phyloP scores from a whole-genome alignment of 1,140 invertebrate species.

The Magallana angulata region DNA sequence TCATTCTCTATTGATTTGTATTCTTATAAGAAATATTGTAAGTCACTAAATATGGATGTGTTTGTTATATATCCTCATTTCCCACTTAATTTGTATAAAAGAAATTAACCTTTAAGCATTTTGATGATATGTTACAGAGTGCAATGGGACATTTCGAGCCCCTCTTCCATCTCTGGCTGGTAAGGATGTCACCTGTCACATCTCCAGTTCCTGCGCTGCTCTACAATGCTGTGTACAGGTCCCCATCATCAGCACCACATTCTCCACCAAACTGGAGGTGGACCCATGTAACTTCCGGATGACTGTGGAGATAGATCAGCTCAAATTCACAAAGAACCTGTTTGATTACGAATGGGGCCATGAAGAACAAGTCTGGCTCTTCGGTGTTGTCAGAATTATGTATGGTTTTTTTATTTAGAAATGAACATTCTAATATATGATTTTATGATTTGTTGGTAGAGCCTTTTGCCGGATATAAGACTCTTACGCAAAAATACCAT shows the following conservation, averaged over 20 bases:
- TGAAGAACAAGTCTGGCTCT: constrained; percentile 39
- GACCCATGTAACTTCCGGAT: constrained; percentile 44
- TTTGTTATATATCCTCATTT: too few species aligned
- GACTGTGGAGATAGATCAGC: constrained; percentile 37
- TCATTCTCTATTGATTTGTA: too few species aligned
- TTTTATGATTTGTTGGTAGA: too few species aligned
- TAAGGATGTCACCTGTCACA: constrained; percentile 3
- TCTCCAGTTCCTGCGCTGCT: not conserved
- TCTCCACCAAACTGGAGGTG: constrained; percentile 20
- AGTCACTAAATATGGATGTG: too few species aligned
- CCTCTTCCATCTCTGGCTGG: not conserved
- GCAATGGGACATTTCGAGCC: not conserved
- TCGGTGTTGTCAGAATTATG: constrained; percentile 46
- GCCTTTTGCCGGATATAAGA: too few species aligned
- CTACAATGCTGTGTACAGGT: constrained; percentile 33
- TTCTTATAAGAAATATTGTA: too few species aligned
- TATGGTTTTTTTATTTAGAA: not conserved
- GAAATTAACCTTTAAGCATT: too few species aligned
- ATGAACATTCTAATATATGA: too few species aligned
- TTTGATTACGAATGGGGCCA: constrained; percentile 47
- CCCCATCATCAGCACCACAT: constrained; percentile 22
- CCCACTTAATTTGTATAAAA: too few species aligned
- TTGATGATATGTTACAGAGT: not conserved
- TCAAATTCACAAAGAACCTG: constrained; percentile 19
- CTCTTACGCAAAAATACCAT: too few species aligned